Conservation (phyloP, 2,888 invertebrate species). For the Nemotelus pantherinus region DNA sequence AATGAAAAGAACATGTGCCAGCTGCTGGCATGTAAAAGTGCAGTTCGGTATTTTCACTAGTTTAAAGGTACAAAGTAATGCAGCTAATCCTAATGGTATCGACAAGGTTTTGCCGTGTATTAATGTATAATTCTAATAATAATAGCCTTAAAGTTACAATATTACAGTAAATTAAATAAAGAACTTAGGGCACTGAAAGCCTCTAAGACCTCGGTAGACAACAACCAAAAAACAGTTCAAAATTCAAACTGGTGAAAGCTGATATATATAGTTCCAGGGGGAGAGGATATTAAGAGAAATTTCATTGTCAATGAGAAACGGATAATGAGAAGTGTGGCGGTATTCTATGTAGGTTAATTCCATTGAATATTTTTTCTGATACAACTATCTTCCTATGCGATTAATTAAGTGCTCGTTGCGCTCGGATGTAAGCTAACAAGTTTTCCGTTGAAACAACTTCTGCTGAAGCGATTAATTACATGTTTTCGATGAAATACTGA, state of each 20-base stretch:
- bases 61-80: conserved; percentile 25
- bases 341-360: conserved; percentile 6
- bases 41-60: too few species aligned
- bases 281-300: too few species aligned
- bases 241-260: too few species aligned
- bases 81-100: not conserved
- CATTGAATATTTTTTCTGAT: conserved; percentile 22
- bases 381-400: not conserved
- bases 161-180: not conserved
- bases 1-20: too few species aligned
- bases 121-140: not conserved
- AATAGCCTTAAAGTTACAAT: conserved; percentile 9
- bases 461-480: conserved; percentile 41
- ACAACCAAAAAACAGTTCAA: too few species aligned
- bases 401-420: conserved; percentile 21
- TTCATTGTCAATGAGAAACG: too few species aligned
- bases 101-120: not conserved
- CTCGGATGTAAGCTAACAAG: conserved; percentile 21
- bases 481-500: conserved; percentile 23
- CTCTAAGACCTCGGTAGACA: too few species aligned
- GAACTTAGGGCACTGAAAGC: too few species aligned
- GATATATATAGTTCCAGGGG: too few species aligned
- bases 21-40: too few species aligned
- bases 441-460: conserved; percentile 5
- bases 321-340: conserved; percentile 12